A percentile compares a stretch with the other conserved stretches of the same genome.
Evolutionary conservation across 2,113 vertebrate species (phyloP).

Genomic region (Tyrannus savana): DNA sequence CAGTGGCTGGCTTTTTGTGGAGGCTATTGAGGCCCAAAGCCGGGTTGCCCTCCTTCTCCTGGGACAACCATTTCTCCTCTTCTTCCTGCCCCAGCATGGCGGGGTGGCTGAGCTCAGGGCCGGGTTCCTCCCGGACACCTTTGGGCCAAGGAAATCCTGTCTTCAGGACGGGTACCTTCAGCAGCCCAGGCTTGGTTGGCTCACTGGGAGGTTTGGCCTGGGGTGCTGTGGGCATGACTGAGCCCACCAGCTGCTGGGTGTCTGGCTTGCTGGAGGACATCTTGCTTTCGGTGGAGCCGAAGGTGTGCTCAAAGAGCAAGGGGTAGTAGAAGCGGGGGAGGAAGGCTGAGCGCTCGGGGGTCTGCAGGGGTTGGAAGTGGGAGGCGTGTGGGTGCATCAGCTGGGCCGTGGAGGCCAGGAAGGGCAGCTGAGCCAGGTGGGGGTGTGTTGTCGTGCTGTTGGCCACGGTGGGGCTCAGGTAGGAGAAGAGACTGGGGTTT

Average conservation of each 20-base stretch:
- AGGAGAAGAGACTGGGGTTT: conserved; percentile 88
- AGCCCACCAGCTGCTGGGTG: conserved; percentile 51
- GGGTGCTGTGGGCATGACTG: conserved; percentile 10
- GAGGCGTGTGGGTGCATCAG: conserved; percentile 81
- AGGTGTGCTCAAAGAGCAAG: conserved; percentile 86
- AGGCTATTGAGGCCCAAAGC: conserved; percentile 9
- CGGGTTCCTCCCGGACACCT: conserved; percentile 55
- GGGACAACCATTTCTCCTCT: conserved; percentile 70
- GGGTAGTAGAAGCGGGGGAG: conserved; percentile 91
- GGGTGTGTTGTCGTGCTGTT: conserved; percentile 70
- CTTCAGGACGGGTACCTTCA: conserved; percentile 82
- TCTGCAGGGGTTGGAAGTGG: conserved; percentile 74
- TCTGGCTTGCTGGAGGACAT: conserved; percentile 71
- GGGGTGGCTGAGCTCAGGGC: conserved; percentile 5
- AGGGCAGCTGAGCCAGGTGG: conserved; percentile 85
- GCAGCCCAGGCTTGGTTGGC: conserved; percentile 77
- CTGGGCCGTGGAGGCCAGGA: conserved; percentile 85
- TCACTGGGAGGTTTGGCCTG: conserved; percentile 65
- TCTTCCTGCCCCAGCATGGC: conserved; percentile 45
- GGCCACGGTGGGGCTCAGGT: conserved; percentile 84
- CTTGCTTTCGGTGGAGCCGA: conserved; percentile 68
- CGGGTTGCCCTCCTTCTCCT: conserved; percentile 47
- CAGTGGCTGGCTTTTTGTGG: conserved; percentile 17
- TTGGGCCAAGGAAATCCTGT: conserved; percentile 62
- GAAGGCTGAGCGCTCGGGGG: conserved; percentile 76